Conservation (phyloP, 2,888 invertebrate genomes). For the Aspidiotus destructor region DNA sequence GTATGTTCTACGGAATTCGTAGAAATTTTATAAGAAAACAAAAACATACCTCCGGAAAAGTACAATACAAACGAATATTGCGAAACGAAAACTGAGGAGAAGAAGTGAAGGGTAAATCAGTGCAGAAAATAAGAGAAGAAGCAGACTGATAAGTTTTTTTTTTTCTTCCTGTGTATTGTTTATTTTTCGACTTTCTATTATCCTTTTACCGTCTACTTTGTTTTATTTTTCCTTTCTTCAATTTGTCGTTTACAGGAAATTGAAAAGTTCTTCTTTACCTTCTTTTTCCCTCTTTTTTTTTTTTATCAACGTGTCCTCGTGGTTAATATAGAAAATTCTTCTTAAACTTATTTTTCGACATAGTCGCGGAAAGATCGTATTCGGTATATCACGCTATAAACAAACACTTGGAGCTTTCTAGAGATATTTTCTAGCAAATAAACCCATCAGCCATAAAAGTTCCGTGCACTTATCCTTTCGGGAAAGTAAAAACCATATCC, state of each 20-base stretch:
- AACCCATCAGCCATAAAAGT: slow-evolving; percentile 33
- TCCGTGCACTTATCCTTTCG: slow-evolving; percentile 26
- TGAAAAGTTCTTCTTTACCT: slow-evolving; percentile 30
- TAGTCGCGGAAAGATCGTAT: slow-evolving; percentile 25
- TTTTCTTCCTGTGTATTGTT: slow-evolving; percentile 15
- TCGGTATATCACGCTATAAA: slow-evolving; percentile 30
- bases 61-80: neutral
- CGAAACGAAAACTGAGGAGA: neutral
- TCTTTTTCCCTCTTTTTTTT: neutral
- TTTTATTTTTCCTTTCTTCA: slow-evolving; percentile 34
- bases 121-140: neutral
- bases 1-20: no score
- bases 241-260: slow-evolving; percentile 36
- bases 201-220: slow-evolving; percentile 30
- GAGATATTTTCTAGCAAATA: slow-evolving; percentile 28
- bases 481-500: slow-evolving; percentile 26
- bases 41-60: no score
- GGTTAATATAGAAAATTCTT: slow-evolving; percentile 28
- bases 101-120: neutral
- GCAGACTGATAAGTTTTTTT: slow-evolving; percentile 6
- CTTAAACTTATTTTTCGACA: slow-evolving; percentile 32
- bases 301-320: slow-evolving; percentile 9
- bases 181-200: slow-evolving; percentile 27
- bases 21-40: no score
- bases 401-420: slow-evolving; percentile 28